Percentiles rank a stretch among this genome's conserved stretches.
Evolutionary conservation across 2,888 invertebrate genomes (phyloP).

Genomic region (Ormyrus thymus): DNA sequence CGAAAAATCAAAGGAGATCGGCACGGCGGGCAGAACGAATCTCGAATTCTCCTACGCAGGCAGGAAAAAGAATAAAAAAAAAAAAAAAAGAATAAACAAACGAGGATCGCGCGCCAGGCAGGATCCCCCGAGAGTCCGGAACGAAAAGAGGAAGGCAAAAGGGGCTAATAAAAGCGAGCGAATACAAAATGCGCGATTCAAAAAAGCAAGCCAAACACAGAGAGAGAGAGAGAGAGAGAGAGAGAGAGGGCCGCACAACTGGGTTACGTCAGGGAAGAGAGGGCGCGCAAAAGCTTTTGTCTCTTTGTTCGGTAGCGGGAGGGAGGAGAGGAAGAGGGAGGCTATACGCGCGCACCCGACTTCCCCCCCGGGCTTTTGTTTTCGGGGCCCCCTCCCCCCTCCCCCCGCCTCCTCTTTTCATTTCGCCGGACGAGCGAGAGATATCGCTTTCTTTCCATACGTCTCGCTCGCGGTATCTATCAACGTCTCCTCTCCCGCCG

Average conservation of each 20-base stretch:
- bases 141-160: not conserved
- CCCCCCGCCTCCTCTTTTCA: not conserved
- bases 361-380: conserved; percentile 30
- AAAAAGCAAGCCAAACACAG: conserved; percentile 2
- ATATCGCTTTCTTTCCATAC: conserved; percentile 18
- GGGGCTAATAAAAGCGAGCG: conserved; percentile 42
- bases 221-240: too few relatives aligned
- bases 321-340: conserved; percentile 23
- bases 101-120: too few relatives aligned
- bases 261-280: not conserved
- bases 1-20: conserved; percentile 30
- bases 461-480: conserved; percentile 68
- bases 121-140: not conserved
- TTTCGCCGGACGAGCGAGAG: conserved; percentile 5
- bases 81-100: too few relatives aligned
- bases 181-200: conserved; percentile 27
- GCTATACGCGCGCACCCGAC: not conserved
- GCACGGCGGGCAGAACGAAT: too few relatives aligned
- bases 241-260: not conserved
- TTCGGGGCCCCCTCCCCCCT: not conserved
- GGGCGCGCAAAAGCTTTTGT: conserved; percentile 59
- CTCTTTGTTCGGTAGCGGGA: conserved; percentile 59
- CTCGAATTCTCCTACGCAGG: too few relatives aligned
- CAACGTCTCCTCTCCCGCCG: conserved; percentile 68
- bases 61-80: too few relatives aligned